A percentile compares a stretch with the other conserved stretches of the same genome.
phyloP scores from a whole-genome alignment of 1,140 invertebrate genomes.

The Caenorhabditis remanei region DNA sequence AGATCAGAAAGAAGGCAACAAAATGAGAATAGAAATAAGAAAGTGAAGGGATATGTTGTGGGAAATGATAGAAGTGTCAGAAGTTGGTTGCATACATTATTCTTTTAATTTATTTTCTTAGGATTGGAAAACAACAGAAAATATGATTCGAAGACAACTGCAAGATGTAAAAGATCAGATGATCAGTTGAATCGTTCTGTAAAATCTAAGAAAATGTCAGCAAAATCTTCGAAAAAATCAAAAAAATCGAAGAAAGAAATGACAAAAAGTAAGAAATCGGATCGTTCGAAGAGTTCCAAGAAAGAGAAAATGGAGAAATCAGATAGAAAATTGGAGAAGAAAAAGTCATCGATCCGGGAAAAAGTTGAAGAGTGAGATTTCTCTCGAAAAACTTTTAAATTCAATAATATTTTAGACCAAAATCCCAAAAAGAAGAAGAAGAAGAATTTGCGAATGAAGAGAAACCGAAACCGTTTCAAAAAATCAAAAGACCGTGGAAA shows the following conservation, averaged over 20 bases:
- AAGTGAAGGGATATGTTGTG: not conserved
- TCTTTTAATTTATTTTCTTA: not conserved
- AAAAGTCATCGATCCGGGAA: not conserved
- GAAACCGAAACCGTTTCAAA: conserved; percentile 4
- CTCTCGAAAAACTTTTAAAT: not conserved
- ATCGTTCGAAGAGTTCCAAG: not conserved
- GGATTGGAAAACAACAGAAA: not conserved
- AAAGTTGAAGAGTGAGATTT: not conserved
- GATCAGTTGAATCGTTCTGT: not conserved
- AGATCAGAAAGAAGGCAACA: not conserved
- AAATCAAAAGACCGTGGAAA: not conserved
- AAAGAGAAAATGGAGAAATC: not conserved
- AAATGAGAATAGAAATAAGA: not conserved
- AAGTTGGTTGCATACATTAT: not conserved
- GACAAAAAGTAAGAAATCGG: not conserved
- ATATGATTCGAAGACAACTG: not conserved
- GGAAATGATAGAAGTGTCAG: conserved; percentile 6
- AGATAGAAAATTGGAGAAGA: conserved; percentile 16
- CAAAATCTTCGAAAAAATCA: not conserved
- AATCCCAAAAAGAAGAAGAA: not conserved
- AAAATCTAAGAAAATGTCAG: not conserved
- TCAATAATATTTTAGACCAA: not conserved
- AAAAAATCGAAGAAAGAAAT: not conserved
- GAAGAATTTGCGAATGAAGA: not conserved
- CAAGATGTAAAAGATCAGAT: not conserved